Percentiles rank a stretch among this genome's conserved stretches.
These are phyloP conservation scores for Lepus townsendii DNA, from an alignment of 2,797 vertebrate genomes.

Conservation along the genomic window DNA sequence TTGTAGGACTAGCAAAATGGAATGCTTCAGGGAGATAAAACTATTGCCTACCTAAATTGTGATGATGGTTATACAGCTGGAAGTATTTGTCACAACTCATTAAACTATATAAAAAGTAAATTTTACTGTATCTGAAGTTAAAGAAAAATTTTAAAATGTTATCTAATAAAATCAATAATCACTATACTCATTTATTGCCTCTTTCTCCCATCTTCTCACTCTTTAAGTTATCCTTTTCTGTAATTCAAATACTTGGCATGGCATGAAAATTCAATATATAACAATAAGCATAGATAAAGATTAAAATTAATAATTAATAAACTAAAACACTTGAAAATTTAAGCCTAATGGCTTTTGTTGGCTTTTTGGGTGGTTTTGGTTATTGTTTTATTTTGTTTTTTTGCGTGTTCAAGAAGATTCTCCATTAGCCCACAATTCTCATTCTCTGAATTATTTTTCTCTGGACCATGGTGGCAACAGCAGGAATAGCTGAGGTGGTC, in stretches of 20 bases:
- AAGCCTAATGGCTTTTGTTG: not conserved
- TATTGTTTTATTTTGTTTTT: too few species aligned
- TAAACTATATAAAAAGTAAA: constrained; percentile 13
- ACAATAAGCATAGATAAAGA: constrained; percentile 29
- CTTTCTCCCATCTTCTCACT: not conserved
- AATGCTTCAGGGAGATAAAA: not conserved
- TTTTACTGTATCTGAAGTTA: not conserved
- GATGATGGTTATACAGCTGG: not conserved
- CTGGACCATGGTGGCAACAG: not conserved
- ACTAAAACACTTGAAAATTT: not conserved
- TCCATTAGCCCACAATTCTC: not conserved
- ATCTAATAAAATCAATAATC: not conserved
- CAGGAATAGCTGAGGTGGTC: not conserved
- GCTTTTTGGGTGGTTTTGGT: too few species aligned
- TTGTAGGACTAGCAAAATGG: not conserved
- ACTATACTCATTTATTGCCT: not conserved
- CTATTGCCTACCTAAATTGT: not conserved
- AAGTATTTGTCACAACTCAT: constrained; percentile 28
- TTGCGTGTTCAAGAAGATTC: not conserved
- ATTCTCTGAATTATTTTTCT: not conserved
- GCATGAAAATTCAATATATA: constrained; percentile 1
- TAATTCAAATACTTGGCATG: not conserved
- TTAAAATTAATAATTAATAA: not conserved
- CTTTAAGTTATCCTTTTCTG: not conserved
- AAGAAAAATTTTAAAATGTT: constrained; percentile 24